phyloP scores from a whole-genome alignment of 2,113 vertebrate species.

The Dasyprocta punctata region DNA sequence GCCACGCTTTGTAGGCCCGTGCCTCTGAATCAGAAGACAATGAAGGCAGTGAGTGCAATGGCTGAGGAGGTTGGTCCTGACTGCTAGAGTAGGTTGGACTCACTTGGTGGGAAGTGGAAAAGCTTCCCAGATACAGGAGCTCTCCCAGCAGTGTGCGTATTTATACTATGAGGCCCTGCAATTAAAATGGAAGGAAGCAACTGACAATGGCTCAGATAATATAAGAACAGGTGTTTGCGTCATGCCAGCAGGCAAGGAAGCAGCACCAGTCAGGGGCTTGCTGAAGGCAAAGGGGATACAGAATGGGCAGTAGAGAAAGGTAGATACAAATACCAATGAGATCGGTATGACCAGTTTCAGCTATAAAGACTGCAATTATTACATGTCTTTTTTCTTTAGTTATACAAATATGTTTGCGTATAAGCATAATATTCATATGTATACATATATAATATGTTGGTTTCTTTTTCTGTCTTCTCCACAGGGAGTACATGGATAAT shows the following conservation, averaged over 20 bases:
- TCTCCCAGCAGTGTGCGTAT: not conserved
- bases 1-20: fast-evolving
- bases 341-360: not conserved
- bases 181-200: not conserved
- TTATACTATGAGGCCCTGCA: no score
- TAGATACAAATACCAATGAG: not conserved
- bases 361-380: not conserved
- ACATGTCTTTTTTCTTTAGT: not conserved
- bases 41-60: not conserved
- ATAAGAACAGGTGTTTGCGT: not conserved
- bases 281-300: not conserved
- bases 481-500: not conserved
- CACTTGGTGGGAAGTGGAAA: not conserved
- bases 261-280: no score
- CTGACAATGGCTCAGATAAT: not conserved
- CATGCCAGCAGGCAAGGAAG: not conserved
- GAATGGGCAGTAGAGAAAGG: not conserved
- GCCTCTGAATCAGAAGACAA: not conserved
- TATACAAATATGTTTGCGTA: not conserved
- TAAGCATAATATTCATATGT: not conserved
- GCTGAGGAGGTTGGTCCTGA: not conserved
- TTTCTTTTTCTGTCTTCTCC: not conserved
- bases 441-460: not conserved
- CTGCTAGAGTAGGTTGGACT: not conserved
- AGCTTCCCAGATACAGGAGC: not conserved